These are phyloP conservation scores for Muscicapa striata DNA, from an alignment of 2,797 vertebrate species.

Conservation along the genomic window DNA sequence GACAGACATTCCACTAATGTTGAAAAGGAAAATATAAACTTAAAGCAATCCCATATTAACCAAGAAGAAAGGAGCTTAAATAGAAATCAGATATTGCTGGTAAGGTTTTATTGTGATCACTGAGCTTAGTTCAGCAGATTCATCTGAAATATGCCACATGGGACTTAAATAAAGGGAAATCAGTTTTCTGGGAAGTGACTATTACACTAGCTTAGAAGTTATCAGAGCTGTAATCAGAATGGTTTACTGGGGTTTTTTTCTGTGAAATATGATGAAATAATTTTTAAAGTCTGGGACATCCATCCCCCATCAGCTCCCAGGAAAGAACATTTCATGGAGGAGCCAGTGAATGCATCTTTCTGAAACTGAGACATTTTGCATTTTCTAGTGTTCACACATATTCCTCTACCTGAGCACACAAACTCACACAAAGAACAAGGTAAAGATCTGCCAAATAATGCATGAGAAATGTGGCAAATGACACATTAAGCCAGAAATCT, in stretches of 20 bases:
- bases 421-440: neutral
- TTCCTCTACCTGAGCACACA: neutral
- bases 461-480: neutral
- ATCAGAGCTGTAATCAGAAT: neutral
- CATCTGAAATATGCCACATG: neutral
- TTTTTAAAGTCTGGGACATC: neutral
- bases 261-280: neutral
- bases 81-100: neutral
- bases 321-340: neutral
- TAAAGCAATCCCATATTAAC: neutral
- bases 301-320: neutral
- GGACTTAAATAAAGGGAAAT: neutral
- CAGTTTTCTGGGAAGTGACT: neutral
- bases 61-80: neutral
- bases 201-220: neutral
- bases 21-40: neutral
- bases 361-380: neutral
- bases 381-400: neutral
- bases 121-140: neutral
- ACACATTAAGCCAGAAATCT: neutral
- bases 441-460: neutral
- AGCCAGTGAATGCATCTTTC: neutral
- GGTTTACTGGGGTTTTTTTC: neutral
- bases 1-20: neutral
- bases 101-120: neutral